These are phyloP conservation scores for Aleiodes sp. DNA, from an alignment of 1,140 invertebrate species.

Conservation along the genomic window DNA sequence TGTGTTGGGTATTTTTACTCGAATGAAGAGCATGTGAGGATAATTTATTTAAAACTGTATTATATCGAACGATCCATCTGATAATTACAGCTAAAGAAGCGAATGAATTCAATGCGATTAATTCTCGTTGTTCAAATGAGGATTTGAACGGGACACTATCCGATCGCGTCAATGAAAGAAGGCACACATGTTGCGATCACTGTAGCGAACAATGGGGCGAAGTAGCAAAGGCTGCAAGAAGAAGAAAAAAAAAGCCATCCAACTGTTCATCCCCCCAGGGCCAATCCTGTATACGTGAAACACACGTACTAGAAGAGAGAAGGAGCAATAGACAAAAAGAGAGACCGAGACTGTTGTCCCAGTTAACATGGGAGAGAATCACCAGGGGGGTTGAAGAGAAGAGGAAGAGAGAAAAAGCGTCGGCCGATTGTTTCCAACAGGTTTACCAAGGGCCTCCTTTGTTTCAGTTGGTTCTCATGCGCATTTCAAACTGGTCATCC, in stretches of 20 bases:
- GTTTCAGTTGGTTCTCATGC: conserved; percentile 63
- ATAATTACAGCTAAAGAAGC: conserved; percentile 15
- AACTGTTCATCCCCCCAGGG: conserved; percentile 59
- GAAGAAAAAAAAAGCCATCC: conserved; percentile 60
- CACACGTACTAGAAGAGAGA: neutral
- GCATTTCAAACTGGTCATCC: conserved; percentile 56
- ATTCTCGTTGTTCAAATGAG: conserved; percentile 20
- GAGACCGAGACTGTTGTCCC: conserved; percentile 10
- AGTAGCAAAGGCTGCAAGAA: neutral
- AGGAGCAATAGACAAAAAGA: neutral
- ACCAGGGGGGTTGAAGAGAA: neutral
- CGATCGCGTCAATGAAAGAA: conserved; percentile 35
- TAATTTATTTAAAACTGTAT: conserved; percentile 13
- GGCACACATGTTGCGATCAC: conserved; percentile 58
- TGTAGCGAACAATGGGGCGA: conserved; percentile 47
- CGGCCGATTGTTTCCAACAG: conserved; percentile 63
- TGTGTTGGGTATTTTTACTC: neutral
- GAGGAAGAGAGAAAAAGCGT: conserved; percentile 24
- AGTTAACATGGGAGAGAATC: conserved; percentile 14
- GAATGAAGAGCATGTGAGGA: neutral
- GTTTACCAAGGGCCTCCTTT: conserved; percentile 57
- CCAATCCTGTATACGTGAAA: conserved; percentile 2
- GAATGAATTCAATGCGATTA: conserved; percentile 20
- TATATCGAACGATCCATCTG: conserved; percentile 5
- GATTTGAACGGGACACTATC: conserved; percentile 21